phyloP scores from a whole-genome alignment of 2,113 vertebrate genomes.

The Dinomys branickii region DNA sequence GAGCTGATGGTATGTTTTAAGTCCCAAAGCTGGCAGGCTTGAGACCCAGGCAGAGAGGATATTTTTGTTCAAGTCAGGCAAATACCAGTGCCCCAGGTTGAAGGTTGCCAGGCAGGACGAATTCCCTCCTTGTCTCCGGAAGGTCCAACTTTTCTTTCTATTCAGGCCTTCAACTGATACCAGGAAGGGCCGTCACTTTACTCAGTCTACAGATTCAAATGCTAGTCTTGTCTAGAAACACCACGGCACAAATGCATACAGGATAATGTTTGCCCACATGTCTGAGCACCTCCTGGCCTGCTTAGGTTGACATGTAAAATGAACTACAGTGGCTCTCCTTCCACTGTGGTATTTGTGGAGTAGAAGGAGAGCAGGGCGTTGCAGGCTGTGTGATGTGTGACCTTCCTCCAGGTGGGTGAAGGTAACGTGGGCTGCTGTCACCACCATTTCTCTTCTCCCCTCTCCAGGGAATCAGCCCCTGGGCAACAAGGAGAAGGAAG shows the following conservation, averaged over 20 bases:
- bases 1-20: no score
- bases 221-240: neutral
- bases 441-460: neutral
- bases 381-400: neutral
- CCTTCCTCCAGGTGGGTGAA: neutral
- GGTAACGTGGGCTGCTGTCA: fast-evolving
- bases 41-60: neutral
- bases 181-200: neutral
- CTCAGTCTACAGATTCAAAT: neutral
- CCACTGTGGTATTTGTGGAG: neutral
- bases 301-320: neutral
- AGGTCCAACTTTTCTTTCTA: neutral
- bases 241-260: neutral
- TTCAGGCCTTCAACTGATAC: neutral
- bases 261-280: neutral
- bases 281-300: neutral
- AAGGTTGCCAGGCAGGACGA: neutral
- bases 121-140: neutral
- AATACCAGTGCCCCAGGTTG: neutral
- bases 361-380: fast-evolving
- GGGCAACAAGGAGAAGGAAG: neutral
- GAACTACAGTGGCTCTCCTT: fast-evolving
- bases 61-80: neutral
- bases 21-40: neutral
- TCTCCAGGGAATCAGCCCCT: neutral